Percentiles rank a stretch among this genome's conserved stretches.
These are phyloP conservation scores for Psilanteris sp. DNA, from an alignment of 1,140 invertebrate species.

Conservation along the genomic window DNA sequence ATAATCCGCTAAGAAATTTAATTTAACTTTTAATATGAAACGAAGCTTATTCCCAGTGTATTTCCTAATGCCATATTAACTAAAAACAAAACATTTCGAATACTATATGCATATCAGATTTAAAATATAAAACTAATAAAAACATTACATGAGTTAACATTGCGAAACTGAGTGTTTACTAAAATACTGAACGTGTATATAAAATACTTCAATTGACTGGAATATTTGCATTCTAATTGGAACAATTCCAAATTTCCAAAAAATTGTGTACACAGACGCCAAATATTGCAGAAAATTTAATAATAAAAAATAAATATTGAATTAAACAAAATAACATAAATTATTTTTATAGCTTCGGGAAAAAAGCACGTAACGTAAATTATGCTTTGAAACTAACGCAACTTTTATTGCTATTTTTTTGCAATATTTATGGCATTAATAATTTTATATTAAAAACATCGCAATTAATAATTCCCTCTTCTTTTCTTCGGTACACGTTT, in stretches of 20 bases:
- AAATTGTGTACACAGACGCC: conserved; percentile 33
- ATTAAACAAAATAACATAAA: conserved; percentile 41
- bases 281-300: conserved; percentile 39
- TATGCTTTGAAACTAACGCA: conserved; percentile 23
- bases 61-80: no score
- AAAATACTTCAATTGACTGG: conserved; percentile 21
- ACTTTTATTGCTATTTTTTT: no score
- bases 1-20: no score
- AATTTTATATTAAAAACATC: no score
- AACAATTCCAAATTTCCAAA: conserved; percentile 48
- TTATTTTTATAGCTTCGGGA: conserved; percentile 19
- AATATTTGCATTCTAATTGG: conserved; percentile 40
- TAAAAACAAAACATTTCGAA: conserved; percentile 11
- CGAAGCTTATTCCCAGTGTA: no score
- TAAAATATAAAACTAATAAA: no score
- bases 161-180: conserved; percentile 40
- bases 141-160: conserved; percentile 21
- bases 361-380: conserved; percentile 5
- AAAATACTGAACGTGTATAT: conserved; percentile 23
- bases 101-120: no score
- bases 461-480: no score
- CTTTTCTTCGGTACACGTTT: no score
- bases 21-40: no score
- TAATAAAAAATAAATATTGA: conserved; percentile 42
- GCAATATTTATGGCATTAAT: no score